phyloP scores from a whole-genome alignment of 1,140 invertebrate genomes.

The Drosophila pseudoananassae region DNA sequence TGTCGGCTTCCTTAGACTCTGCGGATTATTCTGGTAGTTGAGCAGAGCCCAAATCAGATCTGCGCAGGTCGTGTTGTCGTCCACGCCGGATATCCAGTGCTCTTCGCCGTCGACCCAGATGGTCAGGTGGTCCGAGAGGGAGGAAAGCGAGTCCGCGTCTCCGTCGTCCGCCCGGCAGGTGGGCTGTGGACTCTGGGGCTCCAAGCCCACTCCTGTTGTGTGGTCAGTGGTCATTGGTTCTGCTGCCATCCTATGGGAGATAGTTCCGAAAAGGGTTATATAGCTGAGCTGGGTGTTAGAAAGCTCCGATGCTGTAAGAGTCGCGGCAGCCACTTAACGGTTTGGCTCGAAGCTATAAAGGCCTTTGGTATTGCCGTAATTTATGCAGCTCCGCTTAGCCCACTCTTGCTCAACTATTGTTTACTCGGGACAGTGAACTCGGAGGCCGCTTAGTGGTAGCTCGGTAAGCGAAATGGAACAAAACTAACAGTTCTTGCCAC shows the following conservation, averaged over 20 bases:
- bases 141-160: conserved; percentile 83
- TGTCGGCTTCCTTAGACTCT: conserved; percentile 5
- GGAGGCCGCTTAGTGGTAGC: background rate
- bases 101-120: conserved; percentile 90
- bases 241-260: conserved; percentile 19
- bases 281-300: conserved; percentile 5
- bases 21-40: conserved; percentile 37
- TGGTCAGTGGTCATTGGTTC: conserved; percentile 30
- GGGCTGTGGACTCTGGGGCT: background rate
- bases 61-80: conserved; percentile 90
- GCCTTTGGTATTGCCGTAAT: conserved; percentile 19
- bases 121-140: conserved; percentile 87
- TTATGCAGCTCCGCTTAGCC: conserved; percentile 16
- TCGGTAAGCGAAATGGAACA: conserved; percentile 2
- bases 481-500: conserved; percentile 31
- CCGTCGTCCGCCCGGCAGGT: conserved; percentile 20
- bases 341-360: conserved; percentile 18
- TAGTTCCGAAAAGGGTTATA: conserved; percentile 24
- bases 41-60: conserved; percentile 90
- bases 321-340: conserved; percentile 16
- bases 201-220: conserved; percentile 2
- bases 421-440: conserved; percentile 10
- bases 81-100: conserved; percentile 91
- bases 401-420: conserved; percentile 1
- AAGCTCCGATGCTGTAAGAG: conserved; percentile 30